Percentiles rank a stretch among this genome's conserved stretches.
Conservation (phyloP, 2,888 invertebrate genomes). For the Drosophila kambysellisi region DNA sequence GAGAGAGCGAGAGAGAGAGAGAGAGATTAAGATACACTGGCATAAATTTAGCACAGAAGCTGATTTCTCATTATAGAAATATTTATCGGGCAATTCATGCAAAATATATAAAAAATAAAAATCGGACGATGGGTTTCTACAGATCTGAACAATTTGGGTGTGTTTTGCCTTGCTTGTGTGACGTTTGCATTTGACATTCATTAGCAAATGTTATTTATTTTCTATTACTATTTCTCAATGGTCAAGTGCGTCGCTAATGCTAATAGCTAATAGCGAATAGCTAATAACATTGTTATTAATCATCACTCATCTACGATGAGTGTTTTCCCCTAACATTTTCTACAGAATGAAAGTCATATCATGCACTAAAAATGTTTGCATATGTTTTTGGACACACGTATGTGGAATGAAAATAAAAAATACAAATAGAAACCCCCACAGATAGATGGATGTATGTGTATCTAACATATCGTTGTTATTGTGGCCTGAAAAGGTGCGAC, state of each 20-base stretch:
- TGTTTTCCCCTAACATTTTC: conserved; percentile 28
- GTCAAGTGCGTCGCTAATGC: conserved; percentile 23
- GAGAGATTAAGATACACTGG: conserved; percentile 1
- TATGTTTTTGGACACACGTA: conserved; percentile 28
- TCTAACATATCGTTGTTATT: conserved; percentile 26
- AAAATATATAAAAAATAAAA: conserved; percentile 13
- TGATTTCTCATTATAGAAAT: conserved; percentile 6
- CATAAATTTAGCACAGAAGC: conserved; percentile 30
- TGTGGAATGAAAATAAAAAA: conserved; percentile 16
- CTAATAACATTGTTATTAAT: conserved; percentile 44
- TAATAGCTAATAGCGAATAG: conserved; percentile 38
- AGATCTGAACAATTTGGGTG: conserved; percentile 7
- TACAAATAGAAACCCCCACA: conserved; percentile 26
- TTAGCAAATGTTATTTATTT: conserved; percentile 33
- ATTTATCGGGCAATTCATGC: conserved; percentile 7
- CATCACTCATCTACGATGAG: conserved; percentile 45
- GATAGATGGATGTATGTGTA: conserved; percentile 29
- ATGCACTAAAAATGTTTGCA: conserved; percentile 22
- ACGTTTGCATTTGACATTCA: conserved; percentile 30
- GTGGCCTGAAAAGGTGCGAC: conserved; percentile 23
- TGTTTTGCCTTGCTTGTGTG: conserved; percentile 8
- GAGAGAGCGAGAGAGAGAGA: neutral
- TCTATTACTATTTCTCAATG: conserved; percentile 11
- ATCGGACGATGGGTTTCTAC: neutral
- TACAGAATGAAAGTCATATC: conserved; percentile 48